phyloP scores from a whole-genome alignment of 2,113 vertebrate genomes.

The Prinia subflava region DNA sequence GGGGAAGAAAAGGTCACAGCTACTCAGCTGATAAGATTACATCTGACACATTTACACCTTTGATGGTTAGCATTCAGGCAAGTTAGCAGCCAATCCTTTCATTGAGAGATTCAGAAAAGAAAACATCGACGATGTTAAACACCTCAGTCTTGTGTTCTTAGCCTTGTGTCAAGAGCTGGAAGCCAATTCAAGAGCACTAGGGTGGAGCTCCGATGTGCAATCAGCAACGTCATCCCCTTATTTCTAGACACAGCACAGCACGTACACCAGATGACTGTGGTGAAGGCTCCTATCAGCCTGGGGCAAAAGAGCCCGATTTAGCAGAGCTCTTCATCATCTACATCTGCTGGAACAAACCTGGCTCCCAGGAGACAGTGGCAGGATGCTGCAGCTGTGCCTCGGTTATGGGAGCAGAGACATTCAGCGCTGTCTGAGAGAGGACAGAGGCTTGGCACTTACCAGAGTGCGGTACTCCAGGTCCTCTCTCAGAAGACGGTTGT shows the following conservation, averaged over 20 bases:
- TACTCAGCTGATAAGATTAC: background rate
- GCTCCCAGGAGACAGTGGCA: background rate
- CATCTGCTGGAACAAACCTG: background rate
- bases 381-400: background rate
- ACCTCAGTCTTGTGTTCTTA: background rate
- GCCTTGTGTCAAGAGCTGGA: background rate
- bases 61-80: background rate
- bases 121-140: background rate
- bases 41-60: background rate
- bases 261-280: background rate
- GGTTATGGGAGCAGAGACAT: background rate
- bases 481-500: conserved; percentile 93
- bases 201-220: background rate
- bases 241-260: background rate
- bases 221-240: background rate
- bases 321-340: background rate
- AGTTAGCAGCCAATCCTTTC: background rate
- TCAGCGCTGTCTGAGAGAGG: background rate
- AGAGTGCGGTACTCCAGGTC: conserved; percentile 94
- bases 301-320: background rate
- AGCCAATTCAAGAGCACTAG: background rate
- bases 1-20: background rate
- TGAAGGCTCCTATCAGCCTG: background rate
- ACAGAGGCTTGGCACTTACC: conserved; percentile 70
- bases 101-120: background rate